phyloP scores from a whole-genome alignment of 2,888 invertebrate genomes.

The Maniola hyperantus region DNA sequence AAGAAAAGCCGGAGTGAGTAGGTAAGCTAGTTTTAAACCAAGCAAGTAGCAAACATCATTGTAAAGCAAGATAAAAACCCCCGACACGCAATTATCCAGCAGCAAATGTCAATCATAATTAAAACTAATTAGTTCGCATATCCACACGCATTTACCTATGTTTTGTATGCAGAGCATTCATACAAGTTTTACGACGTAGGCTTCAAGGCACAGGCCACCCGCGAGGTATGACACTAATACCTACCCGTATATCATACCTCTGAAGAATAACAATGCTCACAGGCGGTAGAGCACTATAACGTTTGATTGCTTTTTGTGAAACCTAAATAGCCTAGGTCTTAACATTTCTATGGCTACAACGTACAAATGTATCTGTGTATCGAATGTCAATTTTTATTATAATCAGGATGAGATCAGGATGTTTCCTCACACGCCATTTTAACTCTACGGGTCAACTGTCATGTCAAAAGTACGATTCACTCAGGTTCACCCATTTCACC shows the following conservation, averaged over 20 bases:
- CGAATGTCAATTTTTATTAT: not conserved
- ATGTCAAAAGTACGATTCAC: too few species aligned
- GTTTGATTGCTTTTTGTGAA: constrained; percentile 62
- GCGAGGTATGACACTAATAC: constrained; percentile 53
- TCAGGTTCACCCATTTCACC: too few species aligned
- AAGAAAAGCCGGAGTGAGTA: too few species aligned
- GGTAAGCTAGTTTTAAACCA: not conserved
- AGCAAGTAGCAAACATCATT: not conserved
- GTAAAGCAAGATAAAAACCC: constrained; percentile 3
- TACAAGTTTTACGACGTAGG: constrained; percentile 52
- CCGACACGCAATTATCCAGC: constrained; percentile 6
- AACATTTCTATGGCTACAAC: not conserved
- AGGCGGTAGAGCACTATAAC: constrained; percentile 53
- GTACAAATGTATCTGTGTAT: not conserved
- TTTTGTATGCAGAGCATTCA: constrained; percentile 62
- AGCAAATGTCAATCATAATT: constrained; percentile 11
- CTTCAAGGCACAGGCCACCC: constrained; percentile 63
- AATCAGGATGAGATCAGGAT: not conserved
- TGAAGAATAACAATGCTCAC: constrained; percentile 66
- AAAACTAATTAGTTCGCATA: constrained; percentile 37
- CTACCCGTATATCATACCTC: constrained; percentile 54
- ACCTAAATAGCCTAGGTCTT: constrained; percentile 1
- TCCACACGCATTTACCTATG: constrained; percentile 31
- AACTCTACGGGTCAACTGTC: too few species aligned
- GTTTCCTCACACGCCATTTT: too few species aligned